Evolutionary conservation across 2,113 vertebrate genomes (phyloP).

Genomic region (Thryonomys swinderianus): DNA sequence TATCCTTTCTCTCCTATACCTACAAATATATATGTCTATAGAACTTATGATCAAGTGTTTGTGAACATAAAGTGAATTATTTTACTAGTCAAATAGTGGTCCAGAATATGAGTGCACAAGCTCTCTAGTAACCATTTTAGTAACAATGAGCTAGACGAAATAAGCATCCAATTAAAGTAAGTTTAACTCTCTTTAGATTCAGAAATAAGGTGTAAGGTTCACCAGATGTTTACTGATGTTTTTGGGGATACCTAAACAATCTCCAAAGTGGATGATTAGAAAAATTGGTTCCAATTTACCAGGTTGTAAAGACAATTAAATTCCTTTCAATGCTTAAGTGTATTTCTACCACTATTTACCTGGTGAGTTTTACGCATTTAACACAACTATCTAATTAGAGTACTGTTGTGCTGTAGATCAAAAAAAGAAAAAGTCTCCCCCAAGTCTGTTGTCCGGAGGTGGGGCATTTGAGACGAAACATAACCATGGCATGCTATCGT

Average conservation of each 20-base stretch:
- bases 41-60: background rate
- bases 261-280: background rate
- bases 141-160: constrained; percentile 40
- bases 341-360: constrained; percentile 17
- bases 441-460: background rate
- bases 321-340: background rate
- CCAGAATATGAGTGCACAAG: background rate
- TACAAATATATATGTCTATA: background rate
- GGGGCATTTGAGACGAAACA: background rate
- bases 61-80: background rate
- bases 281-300: background rate
- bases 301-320: background rate
- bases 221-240: background rate
- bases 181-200: background rate
- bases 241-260: background rate
- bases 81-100: background rate
- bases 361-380: background rate
- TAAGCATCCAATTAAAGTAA: fast-evolving
- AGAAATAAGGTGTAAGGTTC: background rate
- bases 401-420: background rate
- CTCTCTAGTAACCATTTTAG: background rate
- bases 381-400: constrained; percentile 1
- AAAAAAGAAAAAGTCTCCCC: background rate
- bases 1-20: background rate
- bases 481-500: background rate